Evolutionary conservation across 2,797 vertebrate species (phyloP).

Genomic region (Peromyscus eremicus): DNA sequence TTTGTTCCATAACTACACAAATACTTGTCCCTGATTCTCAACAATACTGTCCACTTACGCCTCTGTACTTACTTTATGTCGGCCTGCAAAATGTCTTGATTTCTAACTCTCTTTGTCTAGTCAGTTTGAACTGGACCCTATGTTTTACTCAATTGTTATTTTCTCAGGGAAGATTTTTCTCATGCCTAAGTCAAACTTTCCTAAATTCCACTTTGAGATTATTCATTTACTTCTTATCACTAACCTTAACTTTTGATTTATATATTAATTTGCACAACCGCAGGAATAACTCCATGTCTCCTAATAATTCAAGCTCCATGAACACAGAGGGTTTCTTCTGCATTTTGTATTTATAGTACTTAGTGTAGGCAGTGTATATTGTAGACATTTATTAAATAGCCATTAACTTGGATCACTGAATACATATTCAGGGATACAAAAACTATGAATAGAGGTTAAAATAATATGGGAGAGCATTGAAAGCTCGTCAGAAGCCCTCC

Average conservation of each 20-base stretch:
- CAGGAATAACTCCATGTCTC: not conserved
- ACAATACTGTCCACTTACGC: too few relatives aligned
- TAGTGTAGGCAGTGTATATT: not conserved
- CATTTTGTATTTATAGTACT: not conserved
- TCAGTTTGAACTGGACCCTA: not conserved
- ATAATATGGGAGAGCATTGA: not conserved
- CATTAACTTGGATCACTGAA: not conserved
- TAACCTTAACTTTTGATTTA: not conserved
- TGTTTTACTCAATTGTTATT: not conserved
- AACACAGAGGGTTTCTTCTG: not conserved
- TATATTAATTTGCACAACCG: not conserved
- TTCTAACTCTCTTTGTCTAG: not conserved
- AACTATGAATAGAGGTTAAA: not conserved
- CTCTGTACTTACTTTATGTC: not conserved
- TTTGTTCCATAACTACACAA: not conserved
- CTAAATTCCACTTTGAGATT: not conserved
- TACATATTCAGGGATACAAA: not conserved
- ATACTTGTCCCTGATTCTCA: not conserved
- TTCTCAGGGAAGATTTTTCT: not conserved
- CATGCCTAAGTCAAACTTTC: not conserved
- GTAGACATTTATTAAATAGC: not conserved
- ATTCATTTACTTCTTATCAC: constrained; percentile 9
- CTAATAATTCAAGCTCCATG: not conserved
- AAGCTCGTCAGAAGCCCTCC: not conserved
- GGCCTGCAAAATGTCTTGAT: not conserved